A percentile compares a stretch with the other conserved stretches of the same genome.
Evolutionary conservation across 2,888 invertebrate species (phyloP).

Genomic region (Metopia argyrocephala): DNA sequence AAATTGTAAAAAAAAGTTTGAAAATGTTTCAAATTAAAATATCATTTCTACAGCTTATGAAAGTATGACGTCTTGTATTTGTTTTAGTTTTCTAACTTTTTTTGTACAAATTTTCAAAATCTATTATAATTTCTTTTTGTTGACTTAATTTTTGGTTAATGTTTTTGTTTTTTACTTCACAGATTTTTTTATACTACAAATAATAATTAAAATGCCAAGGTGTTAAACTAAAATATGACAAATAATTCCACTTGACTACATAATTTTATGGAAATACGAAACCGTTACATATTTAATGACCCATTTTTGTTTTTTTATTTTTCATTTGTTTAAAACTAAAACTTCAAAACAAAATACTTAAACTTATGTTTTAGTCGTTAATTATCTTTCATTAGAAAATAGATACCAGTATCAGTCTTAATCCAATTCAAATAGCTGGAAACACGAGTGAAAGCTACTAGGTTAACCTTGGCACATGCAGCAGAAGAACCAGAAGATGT

Average conservation of each 20-base stretch:
- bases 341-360: too few relatives aligned
- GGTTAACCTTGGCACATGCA: slow-evolving; percentile 68
- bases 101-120: too few relatives aligned
- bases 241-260: neutral
- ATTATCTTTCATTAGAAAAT: too few relatives aligned
- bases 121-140: too few relatives aligned
- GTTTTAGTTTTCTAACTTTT: too few relatives aligned
- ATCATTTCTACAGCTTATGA: too few relatives aligned
- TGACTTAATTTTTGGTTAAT: too few relatives aligned
- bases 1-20: too few relatives aligned
- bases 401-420: slow-evolving; percentile 57
- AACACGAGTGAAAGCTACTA: slow-evolving; percentile 69
- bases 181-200: too few relatives aligned
- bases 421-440: slow-evolving; percentile 73
- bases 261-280: neutral
- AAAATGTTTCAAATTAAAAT: neutral
- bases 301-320: neutral
- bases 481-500: slow-evolving; percentile 34
- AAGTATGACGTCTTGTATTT: too few relatives aligned
- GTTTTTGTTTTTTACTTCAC: too few relatives aligned
- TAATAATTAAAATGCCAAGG: neutral
- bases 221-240: neutral
- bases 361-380: neutral
- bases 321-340: too few relatives aligned
- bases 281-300: neutral